Conservation (phyloP, 2,113 vertebrate species). For the Chloebia gouldiae region DNA sequence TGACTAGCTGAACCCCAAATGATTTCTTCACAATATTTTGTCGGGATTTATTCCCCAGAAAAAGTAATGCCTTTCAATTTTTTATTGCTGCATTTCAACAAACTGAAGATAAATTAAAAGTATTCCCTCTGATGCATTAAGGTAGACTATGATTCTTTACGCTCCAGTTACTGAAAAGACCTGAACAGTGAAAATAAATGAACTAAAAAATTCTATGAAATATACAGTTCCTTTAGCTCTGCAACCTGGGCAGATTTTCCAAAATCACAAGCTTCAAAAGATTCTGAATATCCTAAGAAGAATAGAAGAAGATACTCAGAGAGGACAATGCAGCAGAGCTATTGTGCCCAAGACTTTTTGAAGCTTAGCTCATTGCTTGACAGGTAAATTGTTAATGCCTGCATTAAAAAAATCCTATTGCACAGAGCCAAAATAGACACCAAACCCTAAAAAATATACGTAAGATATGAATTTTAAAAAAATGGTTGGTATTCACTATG, state of each 20-base stretch:
- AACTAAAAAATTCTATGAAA: constrained; percentile 64
- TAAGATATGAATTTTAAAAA: neutral
- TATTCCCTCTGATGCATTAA: constrained; percentile 64
- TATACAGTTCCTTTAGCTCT: constrained; percentile 29
- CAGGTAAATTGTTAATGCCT: neutral
- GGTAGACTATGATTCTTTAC: constrained; percentile 60
- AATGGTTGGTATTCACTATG: neutral
- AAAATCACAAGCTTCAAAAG: constrained; percentile 29
- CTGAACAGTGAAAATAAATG: constrained; percentile 59
- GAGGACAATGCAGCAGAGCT: neutral
- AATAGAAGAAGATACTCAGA: neutral
- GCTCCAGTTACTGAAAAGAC: constrained; percentile 65
- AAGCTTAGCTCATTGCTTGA: neutral
- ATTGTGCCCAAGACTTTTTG: neutral
- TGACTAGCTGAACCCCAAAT: neutral
- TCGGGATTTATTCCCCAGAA: constrained; percentile 9
- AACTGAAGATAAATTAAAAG: constrained; percentile 63
- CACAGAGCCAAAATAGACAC: neutral
- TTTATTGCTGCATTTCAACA: neutral
- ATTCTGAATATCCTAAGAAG: neutral
- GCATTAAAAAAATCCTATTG: neutral
- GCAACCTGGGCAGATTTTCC: neutral
- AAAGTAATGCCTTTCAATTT: constrained; percentile 17
- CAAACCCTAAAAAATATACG: neutral
- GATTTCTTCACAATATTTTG: constrained; percentile 12